Evolutionary conservation across 2,797 vertebrate genomes (phyloP), one percentile per base, ranked within the genome.

Genomic region (Crypturellus tataupa): DNA sequence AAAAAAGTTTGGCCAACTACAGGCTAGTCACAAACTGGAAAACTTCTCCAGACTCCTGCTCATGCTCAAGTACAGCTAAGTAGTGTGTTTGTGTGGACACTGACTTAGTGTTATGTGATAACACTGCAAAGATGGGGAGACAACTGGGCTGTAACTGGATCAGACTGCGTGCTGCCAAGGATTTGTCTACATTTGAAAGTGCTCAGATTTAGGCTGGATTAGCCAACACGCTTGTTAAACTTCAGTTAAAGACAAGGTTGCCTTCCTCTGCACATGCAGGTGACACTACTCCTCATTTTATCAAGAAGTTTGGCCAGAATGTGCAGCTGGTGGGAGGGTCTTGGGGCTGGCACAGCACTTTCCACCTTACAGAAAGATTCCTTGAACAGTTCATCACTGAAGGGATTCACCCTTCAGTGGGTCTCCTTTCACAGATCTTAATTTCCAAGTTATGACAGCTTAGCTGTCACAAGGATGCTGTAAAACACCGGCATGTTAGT

Each of bases 91-190:
- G 10, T 19, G 39, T 39, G 55, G n/a, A 70, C 56, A 92, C 92
- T 92, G 89, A 94, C 85, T 93, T 84, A 39, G 88, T 33, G 95
- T 95, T 86, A 96, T 84, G 64, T 82, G 95, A 94, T 94, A 94
- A 96, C 68, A 23, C 71, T n/a, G 90, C 71, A 84, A 79, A 96
- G 91, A 94, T 37, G 77, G 51, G 40, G 2, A 76, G 93, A 90
- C 93, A 95, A 96, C 94, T 96, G 93, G 93, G 78, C 63, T 90
- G 96, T 95, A 96, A 96, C 83, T 60, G 64, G 60, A 95, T 93
- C 94, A 1, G 87, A 86, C 17, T 3, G 4, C 0, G 9, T 6
- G 14, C 11, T 94, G 95, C 95, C 93, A 96, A 94, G 79, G 94
- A 94, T 70, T 72, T 79, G 51, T 63, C 70, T 40, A 55, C 7